Evolutionary conservation across 2,797 vertebrate species (phyloP), one percentile per base, ranked within the genome.

Genomic region (Cyprinella venusta): DNA sequence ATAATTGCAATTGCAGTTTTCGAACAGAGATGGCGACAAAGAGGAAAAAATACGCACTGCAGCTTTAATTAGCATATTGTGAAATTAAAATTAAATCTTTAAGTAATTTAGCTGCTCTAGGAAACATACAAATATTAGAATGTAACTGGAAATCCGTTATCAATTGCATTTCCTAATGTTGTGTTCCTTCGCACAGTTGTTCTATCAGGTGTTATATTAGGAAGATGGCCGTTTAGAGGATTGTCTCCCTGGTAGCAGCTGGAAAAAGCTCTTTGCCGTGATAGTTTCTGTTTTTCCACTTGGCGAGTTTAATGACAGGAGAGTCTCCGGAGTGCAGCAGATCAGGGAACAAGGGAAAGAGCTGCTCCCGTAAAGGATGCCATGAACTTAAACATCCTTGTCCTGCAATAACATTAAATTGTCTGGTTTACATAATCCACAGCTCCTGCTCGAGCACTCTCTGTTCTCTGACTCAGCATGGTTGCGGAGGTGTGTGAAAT

Each of bases 381-480:
- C 88, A 89, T 94, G 91, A 92, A 92, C 86, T 91, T 93, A 92
- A 92, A 94, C 86, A 90, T 91, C 90, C 89, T 90, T 90, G 91
- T 91, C 87, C 86, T 90, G 87, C 90, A 83, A 89, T 87, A 88
- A 87, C 74, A 83, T 91, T 91, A 91, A 93, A 93, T 91, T 86
- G 83, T 65, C 82, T 63, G 24, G 83, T 88, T 94, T 92, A 92
- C 83, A 84, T 85, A 85, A 90, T 89, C 86, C 83, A 86, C 84
- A 85, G 50, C 84, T 88, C 36, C 33, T 80, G 63, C 45, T 78
- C 77, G 69, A 82, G 78, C 86, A 84, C 38, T 54, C 75, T 72
- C 81, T 90, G 91, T 90, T 81, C 76, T 79, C 88, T 91, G 90
- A 90, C 79, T 93, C 91, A 91, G 92, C 84, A 24, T 90, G 88